phyloP scores from a whole-genome alignment of 1,140 invertebrate genomes.

The Amyelois transitella region DNA sequence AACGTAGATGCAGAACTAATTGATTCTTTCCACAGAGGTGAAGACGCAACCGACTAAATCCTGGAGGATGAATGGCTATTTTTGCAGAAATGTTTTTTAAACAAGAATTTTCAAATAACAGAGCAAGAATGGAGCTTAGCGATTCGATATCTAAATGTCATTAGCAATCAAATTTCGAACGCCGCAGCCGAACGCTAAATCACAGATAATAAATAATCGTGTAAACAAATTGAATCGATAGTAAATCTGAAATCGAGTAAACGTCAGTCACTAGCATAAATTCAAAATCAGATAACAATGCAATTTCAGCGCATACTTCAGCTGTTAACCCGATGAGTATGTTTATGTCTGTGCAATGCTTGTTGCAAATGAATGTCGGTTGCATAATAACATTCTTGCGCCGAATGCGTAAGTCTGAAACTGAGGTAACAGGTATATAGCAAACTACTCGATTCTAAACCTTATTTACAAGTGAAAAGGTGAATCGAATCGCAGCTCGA shows the following conservation, averaged over 20 bases:
- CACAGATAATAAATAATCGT: not conserved
- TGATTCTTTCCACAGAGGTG: too few species aligned
- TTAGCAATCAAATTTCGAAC: not conserved
- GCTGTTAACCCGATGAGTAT: slow-evolving; percentile 5
- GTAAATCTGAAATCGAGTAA: not conserved
- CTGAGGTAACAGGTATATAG: slow-evolving; percentile 1
- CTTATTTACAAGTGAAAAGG: not conserved
- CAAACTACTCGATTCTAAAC: not conserved
- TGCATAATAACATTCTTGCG: slow-evolving; percentile 6
- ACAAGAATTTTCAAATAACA: too few species aligned
- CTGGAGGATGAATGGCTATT: too few species aligned
- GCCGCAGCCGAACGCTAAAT: not conserved
- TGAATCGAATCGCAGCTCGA: not conserved
- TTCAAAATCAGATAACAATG: not conserved
- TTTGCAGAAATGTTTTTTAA: too few species aligned
- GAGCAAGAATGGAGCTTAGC: too few species aligned
- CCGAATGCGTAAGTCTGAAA: slow-evolving; percentile 7
- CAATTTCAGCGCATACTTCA: slow-evolving; percentile 1
- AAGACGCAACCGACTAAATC: too few species aligned
- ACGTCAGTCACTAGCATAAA: not conserved
- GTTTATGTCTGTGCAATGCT: slow-evolving; percentile 3
- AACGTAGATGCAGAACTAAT: too few species aligned
- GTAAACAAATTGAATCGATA: not conserved
- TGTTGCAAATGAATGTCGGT: slow-evolving; percentile 1
- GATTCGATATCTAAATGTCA: too few species aligned